These are phyloP conservation scores for Anguilla anguilla DNA, from an alignment of 2,797 vertebrate species.

Conservation along the genomic window DNA sequence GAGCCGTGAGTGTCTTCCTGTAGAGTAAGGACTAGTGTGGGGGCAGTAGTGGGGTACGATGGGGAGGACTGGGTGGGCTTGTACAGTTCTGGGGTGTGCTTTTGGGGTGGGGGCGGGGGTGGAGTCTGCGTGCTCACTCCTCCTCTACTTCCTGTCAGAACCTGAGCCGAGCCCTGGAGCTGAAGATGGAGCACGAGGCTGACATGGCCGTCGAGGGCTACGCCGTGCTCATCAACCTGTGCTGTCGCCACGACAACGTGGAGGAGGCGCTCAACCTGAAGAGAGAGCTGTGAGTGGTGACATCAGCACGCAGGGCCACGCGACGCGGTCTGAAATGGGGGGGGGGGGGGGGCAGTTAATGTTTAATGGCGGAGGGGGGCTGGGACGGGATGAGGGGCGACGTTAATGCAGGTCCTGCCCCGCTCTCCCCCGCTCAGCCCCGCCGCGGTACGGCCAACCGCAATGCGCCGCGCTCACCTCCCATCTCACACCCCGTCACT, in stretches of 20 bases:
- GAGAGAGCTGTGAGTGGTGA: constrained; percentile 87
- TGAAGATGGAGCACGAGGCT: constrained; percentile 84
- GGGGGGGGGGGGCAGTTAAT: constrained; percentile 69
- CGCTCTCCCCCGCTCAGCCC: neutral
- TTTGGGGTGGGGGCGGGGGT: too few relatives aligned
- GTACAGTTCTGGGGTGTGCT: too few relatives aligned
- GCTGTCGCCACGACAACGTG: constrained; percentile 84
- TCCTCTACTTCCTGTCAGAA: constrained; percentile 69
- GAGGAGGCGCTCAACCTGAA: constrained; percentile 91
- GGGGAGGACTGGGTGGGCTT: too few relatives aligned
- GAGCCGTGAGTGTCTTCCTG: too few relatives aligned
- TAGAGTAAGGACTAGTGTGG: too few relatives aligned
- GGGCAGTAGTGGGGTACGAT: too few relatives aligned
- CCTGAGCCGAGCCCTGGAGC: constrained; percentile 85
- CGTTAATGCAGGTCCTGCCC: constrained; percentile 60
- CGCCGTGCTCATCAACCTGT: constrained; percentile 83
- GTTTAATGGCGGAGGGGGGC: constrained; percentile 69
- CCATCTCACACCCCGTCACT: constrained; percentile 1
- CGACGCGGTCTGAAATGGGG: too few relatives aligned
- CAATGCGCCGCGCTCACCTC: neutral
- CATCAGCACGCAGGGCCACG: too few relatives aligned
- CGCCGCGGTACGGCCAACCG: neutral
- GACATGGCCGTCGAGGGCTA: constrained; percentile 79
- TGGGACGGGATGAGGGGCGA: constrained; percentile 59
- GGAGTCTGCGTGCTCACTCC: neutral